Base-by-base conservation (phyloP, 2,888 invertebrate species). In the Drosophila macrospina region DNA sequence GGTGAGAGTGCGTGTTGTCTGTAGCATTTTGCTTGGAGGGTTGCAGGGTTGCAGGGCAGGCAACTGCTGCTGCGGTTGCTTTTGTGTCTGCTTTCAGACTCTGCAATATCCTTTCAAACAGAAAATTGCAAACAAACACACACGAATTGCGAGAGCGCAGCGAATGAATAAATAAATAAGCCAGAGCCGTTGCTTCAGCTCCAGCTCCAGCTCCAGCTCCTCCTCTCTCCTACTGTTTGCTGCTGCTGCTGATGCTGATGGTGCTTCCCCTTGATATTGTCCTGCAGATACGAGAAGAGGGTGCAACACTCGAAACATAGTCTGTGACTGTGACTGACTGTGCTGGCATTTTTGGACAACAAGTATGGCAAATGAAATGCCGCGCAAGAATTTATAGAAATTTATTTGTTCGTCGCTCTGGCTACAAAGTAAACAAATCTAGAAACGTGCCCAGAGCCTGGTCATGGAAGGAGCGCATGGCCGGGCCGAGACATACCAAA, bases 331-430 rank as follows among this genome's bases (percentile, higher is more conserved):
- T 77, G 86, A 86, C 69, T 69, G 77, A 70, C 50, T 70, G 71
- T 51, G 65, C 64, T 65, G 71, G 86, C 74, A 83, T 82, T 83
- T 83, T 83, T 72, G 86, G 88, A 79, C 86, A 80, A 52, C 60
- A 66, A 69, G 73, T 45, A 57, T 64, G 54, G 78, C 67, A 86
- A 83, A 86, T 87, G 85, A 88, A 89, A 85, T 82, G 85, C 88
- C 85, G 80, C 83, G 88, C 78, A 78, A 82, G 86, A 86, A 88
- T 86, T 88, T 86, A 84, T 86, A 89, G 81, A 88, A 88, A 88
- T 86, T 74, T 89, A 85, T 88, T 88, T 84, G 80, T 71, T 66
- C 69, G 67, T 62, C 72, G 59, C 66, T 48, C 68, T 66, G 68
- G 70, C 74, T 79, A 72, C 84, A 86, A 85, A 83, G 88, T 80